Evolutionary conservation across 2,113 vertebrate genomes (phyloP).

Genomic region (Corynorhinus townsendii): DNA sequence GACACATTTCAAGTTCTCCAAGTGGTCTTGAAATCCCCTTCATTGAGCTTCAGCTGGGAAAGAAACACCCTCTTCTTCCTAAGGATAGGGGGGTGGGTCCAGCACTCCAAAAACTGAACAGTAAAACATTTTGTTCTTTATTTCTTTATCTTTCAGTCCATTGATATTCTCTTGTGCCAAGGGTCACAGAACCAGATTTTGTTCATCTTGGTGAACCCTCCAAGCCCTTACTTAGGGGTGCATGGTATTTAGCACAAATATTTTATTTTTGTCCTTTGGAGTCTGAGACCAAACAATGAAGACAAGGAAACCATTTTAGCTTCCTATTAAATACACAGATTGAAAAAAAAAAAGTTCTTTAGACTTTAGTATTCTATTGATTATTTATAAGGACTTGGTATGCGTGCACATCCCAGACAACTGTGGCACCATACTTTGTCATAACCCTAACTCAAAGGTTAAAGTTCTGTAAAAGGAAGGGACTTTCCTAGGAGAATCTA

Average conservation of each 20-base stretch:
- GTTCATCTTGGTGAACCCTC: not conserved
- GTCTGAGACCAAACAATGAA: not conserved
- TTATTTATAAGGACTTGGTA: not conserved
- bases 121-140: not conserved
- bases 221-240: fast-evolving
- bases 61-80: fast-evolving
- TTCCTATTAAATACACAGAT: not conserved
- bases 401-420: not conserved
- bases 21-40: fast-evolving
- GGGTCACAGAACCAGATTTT: not conserved
- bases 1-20: not conserved
- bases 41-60: fast-evolving
- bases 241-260: not conserved
- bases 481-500: not conserved
- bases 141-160: not conserved
- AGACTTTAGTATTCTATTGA: not conserved
- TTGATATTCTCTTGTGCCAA: not conserved
- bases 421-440: not conserved
- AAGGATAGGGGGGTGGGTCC: fast-evolving
- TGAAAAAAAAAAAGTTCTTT: not conserved
- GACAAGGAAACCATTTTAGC: not conserved
- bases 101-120: not conserved
- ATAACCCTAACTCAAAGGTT: not conserved
- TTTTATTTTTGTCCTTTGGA: not conserved
- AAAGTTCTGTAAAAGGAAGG: not conserved